Base-by-base conservation (phyloP, 1,140 invertebrate genomes). In the Caenorhabditis brenneri region DNA sequence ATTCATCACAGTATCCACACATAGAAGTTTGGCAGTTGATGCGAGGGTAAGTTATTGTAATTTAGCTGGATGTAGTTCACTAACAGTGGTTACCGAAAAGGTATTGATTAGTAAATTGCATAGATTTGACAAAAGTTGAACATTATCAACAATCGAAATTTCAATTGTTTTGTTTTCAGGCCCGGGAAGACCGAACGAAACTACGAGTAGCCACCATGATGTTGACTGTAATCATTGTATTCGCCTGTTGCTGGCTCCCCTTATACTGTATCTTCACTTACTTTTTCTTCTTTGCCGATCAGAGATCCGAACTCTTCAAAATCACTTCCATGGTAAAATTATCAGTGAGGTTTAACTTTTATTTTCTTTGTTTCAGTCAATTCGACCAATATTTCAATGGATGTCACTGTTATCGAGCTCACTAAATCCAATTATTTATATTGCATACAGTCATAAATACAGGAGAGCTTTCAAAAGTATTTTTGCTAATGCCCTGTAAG, bases 341-440 rank as follows among this genome's bases (percentile, higher is more conserved):
- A n/a, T n/a, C n/a, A n/a, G n/a, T n/a, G n/a, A n/a, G n/a, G n/a
- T n/a, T 1, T 22, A n/a, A 10, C 1, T n/a, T 6, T 2, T 2
- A 36, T 24, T 19, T 53, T n/a, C n/a, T 9, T 51, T 4, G n/a
- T 88, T 36, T 88, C 85, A 48, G 87, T 27, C 90, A 51, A 69
- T 89, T 16, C 82, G 89, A 1, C 96, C 96, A 0, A 93, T 98
- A 36, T 96, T 96, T 0, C 96, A 98, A 91, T 98, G 97, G 96
- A 92, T 98, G 2, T 97, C 96, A 0, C 94, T 95, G 0, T 96
- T 96, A 24, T 98, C 98, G 91, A 96, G 95, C 36, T 97, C 96
- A 92, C 96, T 99, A 88, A 99, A 99, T 92, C 97, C 97, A 0
- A 94, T 97, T 58, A 93, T 99, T n/a, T 98, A 98, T 91, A 96